Conservation (phyloP, 2,797 vertebrate species). For the Tangara arthus region DNA sequence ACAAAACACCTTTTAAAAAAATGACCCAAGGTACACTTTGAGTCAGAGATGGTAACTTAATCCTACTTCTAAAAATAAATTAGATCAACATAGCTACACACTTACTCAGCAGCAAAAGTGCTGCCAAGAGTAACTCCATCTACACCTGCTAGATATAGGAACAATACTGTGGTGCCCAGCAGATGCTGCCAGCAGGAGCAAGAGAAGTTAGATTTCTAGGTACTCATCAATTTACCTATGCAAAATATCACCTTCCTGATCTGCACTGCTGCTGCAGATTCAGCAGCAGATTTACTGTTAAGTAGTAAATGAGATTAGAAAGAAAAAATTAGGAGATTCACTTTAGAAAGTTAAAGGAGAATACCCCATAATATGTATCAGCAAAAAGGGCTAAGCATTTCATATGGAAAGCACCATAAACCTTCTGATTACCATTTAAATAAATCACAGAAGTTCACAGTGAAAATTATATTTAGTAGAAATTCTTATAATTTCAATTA, state of each 20-base stretch:
- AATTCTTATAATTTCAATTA: background rate
- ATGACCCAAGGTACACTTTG: background rate
- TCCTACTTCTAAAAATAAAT: constrained; percentile 65
- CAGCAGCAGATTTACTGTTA: background rate
- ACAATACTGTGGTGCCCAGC: background rate
- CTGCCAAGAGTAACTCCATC: constrained; percentile 42
- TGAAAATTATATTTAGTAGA: background rate
- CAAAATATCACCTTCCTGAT: background rate
- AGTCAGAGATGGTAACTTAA: constrained; percentile 6
- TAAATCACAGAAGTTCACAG: background rate
- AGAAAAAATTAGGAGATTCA: background rate
- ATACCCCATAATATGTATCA: background rate
- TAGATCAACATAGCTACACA: constrained; percentile 37
- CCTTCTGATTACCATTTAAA: background rate
- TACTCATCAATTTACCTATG: background rate
- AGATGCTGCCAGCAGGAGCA: background rate
- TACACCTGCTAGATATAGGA: constrained; percentile 16
- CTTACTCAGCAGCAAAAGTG: constrained; percentile 9
- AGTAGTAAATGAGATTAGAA: constrained; percentile 2
- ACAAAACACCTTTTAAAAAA: background rate
- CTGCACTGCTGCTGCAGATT: background rate
- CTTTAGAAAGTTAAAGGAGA: background rate
- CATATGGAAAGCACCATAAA: background rate
- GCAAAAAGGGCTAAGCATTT: background rate
- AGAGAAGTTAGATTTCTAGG: background rate